Evolutionary conservation across 1,140 invertebrate genomes (phyloP).

Genomic region (Platorchestia sp.): DNA sequence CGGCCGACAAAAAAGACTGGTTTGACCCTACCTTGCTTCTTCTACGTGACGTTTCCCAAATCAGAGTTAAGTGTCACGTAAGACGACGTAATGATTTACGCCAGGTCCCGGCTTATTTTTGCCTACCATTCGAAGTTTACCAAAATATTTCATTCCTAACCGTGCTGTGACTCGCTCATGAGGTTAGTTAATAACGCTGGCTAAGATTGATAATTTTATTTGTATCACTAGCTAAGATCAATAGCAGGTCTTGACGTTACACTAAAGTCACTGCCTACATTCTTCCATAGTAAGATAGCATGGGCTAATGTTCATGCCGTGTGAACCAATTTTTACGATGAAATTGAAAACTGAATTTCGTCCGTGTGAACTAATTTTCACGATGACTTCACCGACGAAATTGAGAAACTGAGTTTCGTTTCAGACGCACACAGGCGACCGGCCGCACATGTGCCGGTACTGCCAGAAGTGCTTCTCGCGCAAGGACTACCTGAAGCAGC

Average conservation of each 20-base stretch:
- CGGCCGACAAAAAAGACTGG: too few relatives aligned
- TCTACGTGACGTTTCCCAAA: too few relatives aligned
- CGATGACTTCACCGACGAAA: not conserved
- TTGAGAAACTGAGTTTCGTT: not conserved
- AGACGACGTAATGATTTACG: not conserved
- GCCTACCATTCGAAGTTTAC: not conserved
- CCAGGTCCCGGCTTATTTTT: not conserved
- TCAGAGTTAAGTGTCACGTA: too few relatives aligned
- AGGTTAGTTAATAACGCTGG: not conserved
- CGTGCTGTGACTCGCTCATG: not conserved
- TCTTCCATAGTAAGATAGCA: not conserved
- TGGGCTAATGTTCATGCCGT: not conserved
- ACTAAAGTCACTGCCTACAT: not conserved
- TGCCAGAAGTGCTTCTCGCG: constrained; percentile 67
- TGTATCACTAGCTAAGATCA: not conserved
- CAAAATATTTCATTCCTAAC: not conserved
- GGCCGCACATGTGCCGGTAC: constrained; percentile 67
- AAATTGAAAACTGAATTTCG: not conserved
- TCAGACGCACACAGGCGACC: constrained; percentile 75
- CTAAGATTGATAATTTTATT: not conserved
- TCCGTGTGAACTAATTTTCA: not conserved
- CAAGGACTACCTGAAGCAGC: constrained; percentile 68
- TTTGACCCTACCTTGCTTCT: too few relatives aligned
- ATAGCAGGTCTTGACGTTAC: not conserved
- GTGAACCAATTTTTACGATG: not conserved